Percentiles rank a stretch among this genome's conserved stretches.
Conservation (phyloP, 2,888 invertebrate genomes). For the Heliconius ismenius region DNA sequence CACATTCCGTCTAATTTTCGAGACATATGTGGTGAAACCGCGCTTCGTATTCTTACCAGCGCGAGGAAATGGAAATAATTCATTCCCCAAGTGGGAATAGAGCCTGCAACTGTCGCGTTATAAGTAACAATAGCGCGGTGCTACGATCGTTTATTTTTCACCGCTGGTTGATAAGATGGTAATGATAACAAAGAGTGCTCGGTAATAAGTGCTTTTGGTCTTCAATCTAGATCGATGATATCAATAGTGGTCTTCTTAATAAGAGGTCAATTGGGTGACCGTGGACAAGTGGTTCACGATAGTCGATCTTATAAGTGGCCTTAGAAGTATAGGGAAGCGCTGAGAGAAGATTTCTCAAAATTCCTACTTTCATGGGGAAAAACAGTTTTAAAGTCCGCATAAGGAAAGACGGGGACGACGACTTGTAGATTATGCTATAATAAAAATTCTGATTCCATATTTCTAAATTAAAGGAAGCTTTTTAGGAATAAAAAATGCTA, state of each 20-base stretch:
- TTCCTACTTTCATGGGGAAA: neutral
- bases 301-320: neutral
- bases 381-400: neutral
- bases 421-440: neutral
- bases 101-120: no score
- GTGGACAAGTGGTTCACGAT: neutral
- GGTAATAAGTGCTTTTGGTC: neutral
- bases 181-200: neutral
- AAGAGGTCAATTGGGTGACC: conserved; percentile 10
- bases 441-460: conserved; percentile 5
- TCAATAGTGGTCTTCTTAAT: conserved; percentile 3
- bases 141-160: no score
- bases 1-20: no score
- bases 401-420: neutral
- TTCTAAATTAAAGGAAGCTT: neutral
- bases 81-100: no score
- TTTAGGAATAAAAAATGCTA: conserved; percentile 9
- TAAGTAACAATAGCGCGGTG: no score
- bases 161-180: no score
- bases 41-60: no score
- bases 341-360: neutral
- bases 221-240: neutral
- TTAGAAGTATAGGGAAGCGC: neutral
- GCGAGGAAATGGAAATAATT: no score
- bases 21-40: no score